Conservation (phyloP, 2,797 vertebrate species). For the Gadopsis marmoratus region DNA sequence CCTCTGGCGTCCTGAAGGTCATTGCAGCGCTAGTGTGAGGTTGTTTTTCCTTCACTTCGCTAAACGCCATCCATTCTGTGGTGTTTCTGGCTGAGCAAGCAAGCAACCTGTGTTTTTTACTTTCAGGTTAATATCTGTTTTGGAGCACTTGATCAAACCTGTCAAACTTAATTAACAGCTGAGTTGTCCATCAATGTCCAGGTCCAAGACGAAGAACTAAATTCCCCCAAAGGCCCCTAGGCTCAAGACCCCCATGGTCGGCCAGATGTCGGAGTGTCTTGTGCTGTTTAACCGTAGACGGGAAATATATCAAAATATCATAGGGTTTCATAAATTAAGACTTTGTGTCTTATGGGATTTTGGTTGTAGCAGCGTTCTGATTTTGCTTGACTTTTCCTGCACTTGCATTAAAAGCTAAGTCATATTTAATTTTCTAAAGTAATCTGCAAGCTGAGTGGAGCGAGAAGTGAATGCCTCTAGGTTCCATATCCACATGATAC, state of each 20-base stretch:
- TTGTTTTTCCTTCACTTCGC: background rate
- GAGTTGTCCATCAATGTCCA: background rate
- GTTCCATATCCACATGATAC: background rate
- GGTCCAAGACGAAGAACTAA: background rate
- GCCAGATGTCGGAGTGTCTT: slow-evolving; percentile 1
- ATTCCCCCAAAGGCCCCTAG: background rate
- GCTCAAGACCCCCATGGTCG: slow-evolving; percentile 4
- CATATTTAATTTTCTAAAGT: background rate
- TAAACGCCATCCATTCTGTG: background rate
- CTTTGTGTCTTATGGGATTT: background rate
- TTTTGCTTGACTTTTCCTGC: background rate
- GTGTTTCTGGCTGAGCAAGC: background rate
- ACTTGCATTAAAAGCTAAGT: background rate
- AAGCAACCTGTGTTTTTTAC: background rate
- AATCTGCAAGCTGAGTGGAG: background rate
- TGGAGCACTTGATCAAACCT: background rate
- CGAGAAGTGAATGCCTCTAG: background rate
- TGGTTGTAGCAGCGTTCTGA: background rate
- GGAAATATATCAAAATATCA: background rate
- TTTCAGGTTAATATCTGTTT: background rate
- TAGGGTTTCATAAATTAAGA: background rate
- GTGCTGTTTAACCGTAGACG: background rate
- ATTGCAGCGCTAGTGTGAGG: background rate
- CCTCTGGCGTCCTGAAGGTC: slow-evolving; percentile 1
- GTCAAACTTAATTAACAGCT: slow-evolving; percentile 8